Base-by-base conservation (phyloP, 2,888 invertebrate genomes). In the Falcaria lacertinaria region DNA sequence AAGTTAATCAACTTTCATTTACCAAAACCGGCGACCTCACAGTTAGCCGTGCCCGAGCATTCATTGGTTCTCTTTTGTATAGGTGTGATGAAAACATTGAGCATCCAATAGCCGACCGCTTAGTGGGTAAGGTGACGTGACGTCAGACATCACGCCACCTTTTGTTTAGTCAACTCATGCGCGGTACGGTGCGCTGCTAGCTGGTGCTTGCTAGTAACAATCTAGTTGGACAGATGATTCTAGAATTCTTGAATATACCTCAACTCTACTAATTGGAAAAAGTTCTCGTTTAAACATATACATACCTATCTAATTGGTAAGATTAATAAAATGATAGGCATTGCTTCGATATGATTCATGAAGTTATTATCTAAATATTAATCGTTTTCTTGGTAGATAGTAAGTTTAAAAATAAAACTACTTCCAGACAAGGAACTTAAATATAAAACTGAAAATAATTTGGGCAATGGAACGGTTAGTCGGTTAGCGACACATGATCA, bases 61-160 rank as follows among this genome's bases (percentile, higher is more conserved):
- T 47, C 47, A 56, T 46, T 55, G 42, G 50, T 50, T 52, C 51
- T 55, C 57, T 47, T 56, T 48, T 52, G 50, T 50, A 52, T 58
- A 52, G 52, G 57, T 56, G 51, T 61, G 61, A 54, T 67, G 64
- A 66, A 69, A 68, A 64, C 64, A 55, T 56, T 47, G 50, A 48
- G 61, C 69, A 63, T 62, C 76, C 80, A 80, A 80, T 79, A 74
- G 69, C 68, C 71, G 62, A 69, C 64, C 72, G 69, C 70, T 67
- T 74, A 72, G 74, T 69, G 75, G 74, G 78, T 86, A 84, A 80
- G 80, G 85, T 69, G 81, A 81, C 64, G 79, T 88, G 88, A 87
- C 88, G 88, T 89, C 88, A 87, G 72, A 45, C 82, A 87, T 89
- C 89, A 89, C 89, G 89, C 88, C 89, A 89, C 89, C 87, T 88